phyloP scores from a whole-genome alignment of 2,113 vertebrate genomes.

The Rissa tridactyla region DNA sequence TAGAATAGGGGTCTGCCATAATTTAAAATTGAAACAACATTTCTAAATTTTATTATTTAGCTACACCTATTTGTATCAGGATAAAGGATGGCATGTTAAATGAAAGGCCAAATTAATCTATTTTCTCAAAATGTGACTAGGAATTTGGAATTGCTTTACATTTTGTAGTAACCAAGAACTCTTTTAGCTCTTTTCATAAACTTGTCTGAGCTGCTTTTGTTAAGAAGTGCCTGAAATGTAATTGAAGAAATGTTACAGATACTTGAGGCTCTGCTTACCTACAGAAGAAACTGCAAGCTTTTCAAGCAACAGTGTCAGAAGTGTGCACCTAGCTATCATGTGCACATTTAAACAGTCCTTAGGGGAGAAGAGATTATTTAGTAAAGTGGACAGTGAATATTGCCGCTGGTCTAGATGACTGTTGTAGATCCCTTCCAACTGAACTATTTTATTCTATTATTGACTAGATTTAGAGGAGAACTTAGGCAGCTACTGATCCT shows the following conservation, averaged over 20 bases:
- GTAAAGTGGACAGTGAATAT: background rate
- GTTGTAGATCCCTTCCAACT: background rate
- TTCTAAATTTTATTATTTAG: constrained; percentile 18
- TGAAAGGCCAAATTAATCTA: background rate
- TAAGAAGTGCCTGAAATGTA: constrained; percentile 21
- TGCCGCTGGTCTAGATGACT: background rate
- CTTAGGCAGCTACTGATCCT: background rate
- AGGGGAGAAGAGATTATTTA: background rate
- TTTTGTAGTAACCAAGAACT: background rate
- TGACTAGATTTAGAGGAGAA: background rate
- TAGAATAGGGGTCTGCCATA: background rate
- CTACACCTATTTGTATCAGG: background rate
- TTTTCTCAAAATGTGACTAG: background rate
- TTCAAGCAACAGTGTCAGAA: background rate
- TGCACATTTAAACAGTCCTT: background rate
- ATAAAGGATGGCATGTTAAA: constrained; percentile 15
- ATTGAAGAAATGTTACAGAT: constrained; percentile 27
- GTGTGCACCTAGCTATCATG: background rate
- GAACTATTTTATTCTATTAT: background rate
- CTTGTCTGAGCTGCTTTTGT: background rate
- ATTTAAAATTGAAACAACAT: background rate
- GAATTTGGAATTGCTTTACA: background rate
- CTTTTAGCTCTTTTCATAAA: background rate
- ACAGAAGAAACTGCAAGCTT: constrained; percentile 1
- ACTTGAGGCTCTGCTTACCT: constrained; percentile 44